Evolutionary conservation across 2,113 vertebrate genomes (phyloP).

Genomic region (Coreoperca whiteheadi): DNA sequence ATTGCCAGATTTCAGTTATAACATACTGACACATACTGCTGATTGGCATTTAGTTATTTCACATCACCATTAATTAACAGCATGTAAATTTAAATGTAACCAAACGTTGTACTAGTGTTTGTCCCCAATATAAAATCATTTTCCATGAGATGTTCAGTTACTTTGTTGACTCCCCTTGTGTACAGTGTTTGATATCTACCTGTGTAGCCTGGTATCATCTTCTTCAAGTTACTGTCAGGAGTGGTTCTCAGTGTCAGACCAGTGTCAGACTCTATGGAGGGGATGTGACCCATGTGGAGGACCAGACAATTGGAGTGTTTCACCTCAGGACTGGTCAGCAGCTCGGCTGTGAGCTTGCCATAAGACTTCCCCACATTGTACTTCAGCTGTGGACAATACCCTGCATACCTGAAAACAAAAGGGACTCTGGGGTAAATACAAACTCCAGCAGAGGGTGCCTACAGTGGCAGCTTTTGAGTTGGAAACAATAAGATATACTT

Average conservation of each 20-base stretch:
- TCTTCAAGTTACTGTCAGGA: slow-evolving; percentile 60
- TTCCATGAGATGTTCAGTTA: slow-evolving; percentile 21
- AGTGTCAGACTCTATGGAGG: slow-evolving; percentile 12
- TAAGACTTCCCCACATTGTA: slow-evolving; percentile 83
- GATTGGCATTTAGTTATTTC: not conserved
- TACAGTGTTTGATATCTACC: slow-evolving; percentile 67
- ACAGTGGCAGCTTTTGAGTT: not conserved
- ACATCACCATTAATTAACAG: not conserved
- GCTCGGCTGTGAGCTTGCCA: slow-evolving; percentile 77
- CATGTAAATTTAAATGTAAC: not conserved
- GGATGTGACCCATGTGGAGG: slow-evolving; percentile 58
- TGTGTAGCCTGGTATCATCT: slow-evolving; percentile 86
- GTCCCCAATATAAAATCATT: not conserved
- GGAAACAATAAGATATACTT: not conserved
- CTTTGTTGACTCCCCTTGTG: not conserved
- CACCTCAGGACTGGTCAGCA: slow-evolving; percentile 76
- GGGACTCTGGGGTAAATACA: not conserved
- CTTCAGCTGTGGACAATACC: slow-evolving; percentile 86
- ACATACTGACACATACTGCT: not conserved
- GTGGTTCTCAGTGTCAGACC: slow-evolving; percentile 29
- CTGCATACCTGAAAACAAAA: slow-evolving; percentile 78
- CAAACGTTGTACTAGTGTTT: not conserved
- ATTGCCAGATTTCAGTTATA: not conserved
- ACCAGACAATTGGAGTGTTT: slow-evolving; percentile 70
- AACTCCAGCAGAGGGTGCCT: not conserved